Evolutionary conservation across 2,113 vertebrate genomes (phyloP), one percentile per base, ranked within the genome.

Genomic region (Crypturellus undulatus): DNA sequence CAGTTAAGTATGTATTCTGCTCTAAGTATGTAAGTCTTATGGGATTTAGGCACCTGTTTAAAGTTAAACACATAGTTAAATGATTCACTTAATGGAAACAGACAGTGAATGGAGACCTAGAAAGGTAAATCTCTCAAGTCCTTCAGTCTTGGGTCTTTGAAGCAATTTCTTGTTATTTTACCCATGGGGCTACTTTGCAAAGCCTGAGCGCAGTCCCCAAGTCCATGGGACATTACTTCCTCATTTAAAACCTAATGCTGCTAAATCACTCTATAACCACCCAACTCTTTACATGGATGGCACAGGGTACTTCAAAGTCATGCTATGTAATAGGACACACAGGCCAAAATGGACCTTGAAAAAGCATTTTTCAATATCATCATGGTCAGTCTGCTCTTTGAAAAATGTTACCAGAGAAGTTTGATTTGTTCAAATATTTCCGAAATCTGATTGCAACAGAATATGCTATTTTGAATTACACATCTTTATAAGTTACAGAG

Each of bases 211-310:
- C 93, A 91, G 70, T 88, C 84, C 75, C 63, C 76, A 91, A 79
- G 87, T 92, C 89, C 68, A 95, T 87, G 95, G 91, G 87, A 97
- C 93, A 96, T 96, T 96, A 94, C 93, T 93, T 95, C 56, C 93
- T 91, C 51, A 6, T 96, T 97, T 96, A 95, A 94, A 94, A 71
- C 75, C 79, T 94, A 96, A 97, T 92, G 54, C 76, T 5, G 65
- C 84, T 95, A 94, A 96, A 97, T 94, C 94, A 95, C 84, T 89
- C 93, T 78, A 83, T 94, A 95, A 93, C 93, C 94, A 97, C 93
- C 95, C 96, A 92, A 87, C 79, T 97, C 75, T 87, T 92, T 80
- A 93, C 92, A 77, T 60, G 45, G 82, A 80, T 87, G 54, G 81
- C 84, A 79, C 84, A 84, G 91, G 89, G 79, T 93, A 96, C 87